phyloP scores from a whole-genome alignment of 2,113 vertebrate genomes.

The Sigmodon hispidus region DNA sequence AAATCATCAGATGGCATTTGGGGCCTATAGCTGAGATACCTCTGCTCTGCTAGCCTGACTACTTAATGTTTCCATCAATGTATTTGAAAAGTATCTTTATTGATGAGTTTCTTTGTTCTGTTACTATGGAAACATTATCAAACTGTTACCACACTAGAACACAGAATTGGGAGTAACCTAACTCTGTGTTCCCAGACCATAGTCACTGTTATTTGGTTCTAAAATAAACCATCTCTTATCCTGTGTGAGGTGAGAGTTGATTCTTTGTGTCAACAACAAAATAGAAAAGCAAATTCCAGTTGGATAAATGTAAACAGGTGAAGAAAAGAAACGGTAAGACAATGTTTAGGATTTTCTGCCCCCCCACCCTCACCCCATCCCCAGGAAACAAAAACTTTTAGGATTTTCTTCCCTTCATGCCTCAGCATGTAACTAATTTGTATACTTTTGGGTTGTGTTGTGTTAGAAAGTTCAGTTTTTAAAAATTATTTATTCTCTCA shows the following conservation, averaged over 20 bases:
- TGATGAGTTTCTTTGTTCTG: background rate
- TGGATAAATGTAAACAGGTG: background rate
- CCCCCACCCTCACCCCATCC: too few species aligned
- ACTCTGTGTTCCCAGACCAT: background rate
- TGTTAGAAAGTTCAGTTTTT: background rate
- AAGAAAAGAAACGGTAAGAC: background rate
- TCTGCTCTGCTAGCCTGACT: background rate
- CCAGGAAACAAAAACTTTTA: background rate
- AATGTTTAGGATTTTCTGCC: background rate
- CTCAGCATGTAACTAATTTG: background rate
- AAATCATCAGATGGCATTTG: background rate
- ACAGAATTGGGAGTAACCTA: background rate
- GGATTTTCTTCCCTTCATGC: background rate
- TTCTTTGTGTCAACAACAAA: background rate
- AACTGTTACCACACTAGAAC: background rate
- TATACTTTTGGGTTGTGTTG: background rate
- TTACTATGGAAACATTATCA: background rate
- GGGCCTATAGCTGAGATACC: background rate
- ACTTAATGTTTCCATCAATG: background rate
- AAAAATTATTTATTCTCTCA: background rate
- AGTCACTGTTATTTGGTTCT: background rate
- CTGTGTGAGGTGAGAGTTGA: background rate
- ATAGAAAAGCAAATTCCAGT: background rate
- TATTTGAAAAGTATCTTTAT: background rate
- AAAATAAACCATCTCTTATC: background rate